Conservation (phyloP, 1,140 invertebrate species). For the Pteromalus puparum region DNA sequence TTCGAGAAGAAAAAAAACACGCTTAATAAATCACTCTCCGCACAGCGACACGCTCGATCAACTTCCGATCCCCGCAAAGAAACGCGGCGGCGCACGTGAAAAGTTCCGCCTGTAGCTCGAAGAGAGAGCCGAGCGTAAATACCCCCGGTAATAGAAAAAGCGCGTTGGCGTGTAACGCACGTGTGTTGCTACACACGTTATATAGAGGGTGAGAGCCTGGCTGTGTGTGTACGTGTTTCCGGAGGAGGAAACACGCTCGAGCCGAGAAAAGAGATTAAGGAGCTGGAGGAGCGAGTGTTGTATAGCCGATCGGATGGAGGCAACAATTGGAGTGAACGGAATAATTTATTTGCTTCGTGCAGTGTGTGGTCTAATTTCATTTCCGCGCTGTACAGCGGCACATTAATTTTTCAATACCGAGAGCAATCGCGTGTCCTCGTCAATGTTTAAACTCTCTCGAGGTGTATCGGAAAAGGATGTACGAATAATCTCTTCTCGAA, state of each 20-base stretch:
- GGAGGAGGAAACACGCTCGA: background rate
- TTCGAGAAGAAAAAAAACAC: constrained; percentile 4
- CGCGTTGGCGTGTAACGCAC: constrained; percentile 2
- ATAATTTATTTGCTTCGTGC: background rate
- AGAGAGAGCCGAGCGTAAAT: constrained; percentile 21
- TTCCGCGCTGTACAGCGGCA: no score
- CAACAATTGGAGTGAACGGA: background rate
- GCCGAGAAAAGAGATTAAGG: background rate
- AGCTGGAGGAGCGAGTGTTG: no score
- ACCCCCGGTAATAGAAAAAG: constrained; percentile 32
- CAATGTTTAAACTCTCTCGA: background rate
- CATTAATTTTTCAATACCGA: background rate
- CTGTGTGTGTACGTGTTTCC: background rate
- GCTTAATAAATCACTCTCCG: constrained; percentile 33
- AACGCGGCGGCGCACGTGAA: constrained; percentile 13
- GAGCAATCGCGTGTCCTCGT: background rate
- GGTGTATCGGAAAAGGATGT: no score
- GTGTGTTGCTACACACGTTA: background rate
- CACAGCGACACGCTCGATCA: constrained; percentile 8
- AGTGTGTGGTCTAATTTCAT: background rate
- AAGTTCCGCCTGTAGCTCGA: constrained; percentile 11
- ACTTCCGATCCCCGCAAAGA: constrained; percentile 16
- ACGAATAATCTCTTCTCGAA: no score
- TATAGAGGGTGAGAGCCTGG: no score
- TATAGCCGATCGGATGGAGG: background rate